These are phyloP conservation scores for Scaptomyza tumidula DNA, from an alignment of 2,888 invertebrate genomes.

Conservation along the genomic window DNA sequence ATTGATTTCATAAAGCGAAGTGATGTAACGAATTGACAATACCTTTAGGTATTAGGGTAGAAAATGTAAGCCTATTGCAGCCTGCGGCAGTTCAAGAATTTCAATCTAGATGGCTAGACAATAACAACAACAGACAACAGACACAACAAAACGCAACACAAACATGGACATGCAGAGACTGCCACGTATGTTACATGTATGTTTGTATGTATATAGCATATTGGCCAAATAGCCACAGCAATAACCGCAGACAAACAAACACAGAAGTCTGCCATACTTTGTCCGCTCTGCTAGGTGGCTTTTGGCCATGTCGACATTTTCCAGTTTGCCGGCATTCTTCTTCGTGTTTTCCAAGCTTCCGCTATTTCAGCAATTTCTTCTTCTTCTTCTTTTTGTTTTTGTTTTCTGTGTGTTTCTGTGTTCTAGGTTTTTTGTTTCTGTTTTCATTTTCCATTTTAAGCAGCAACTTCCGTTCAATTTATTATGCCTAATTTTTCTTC, in stretches of 20 bases:
- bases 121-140: slow-evolving; percentile 24
- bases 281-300: background rate
- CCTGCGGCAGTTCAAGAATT: slow-evolving; percentile 37
- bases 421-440: slow-evolving; percentile 14
- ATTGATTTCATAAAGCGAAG: too few relatives aligned
- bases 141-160: background rate
- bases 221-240: slow-evolving; percentile 58
- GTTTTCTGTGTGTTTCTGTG: background rate
- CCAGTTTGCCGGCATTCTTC: slow-evolving; percentile 13
- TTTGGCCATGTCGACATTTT: slow-evolving; percentile 20
- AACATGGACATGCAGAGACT: slow-evolving; percentile 7
- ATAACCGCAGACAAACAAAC: slow-evolving; percentile 65
- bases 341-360: slow-evolving; percentile 40
- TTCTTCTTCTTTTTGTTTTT: slow-evolving; percentile 9
- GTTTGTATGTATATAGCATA: slow-evolving; percentile 7
- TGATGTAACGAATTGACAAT: background rate
- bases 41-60: slow-evolving; percentile 3
- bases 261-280: slow-evolving; percentile 6
- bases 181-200: slow-evolving; percentile 12
- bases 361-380: slow-evolving; percentile 23
- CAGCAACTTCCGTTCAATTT: slow-evolving; percentile 81
- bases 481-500: slow-evolving; percentile 78
- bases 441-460: slow-evolving; percentile 62
- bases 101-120: slow-evolving; percentile 54
- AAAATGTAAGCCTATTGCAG: slow-evolving; percentile 13